Percentiles rank a stretch among this genome's conserved stretches.
phyloP scores from a whole-genome alignment of 2,113 vertebrate genomes.

The Panthera tigris region DNA sequence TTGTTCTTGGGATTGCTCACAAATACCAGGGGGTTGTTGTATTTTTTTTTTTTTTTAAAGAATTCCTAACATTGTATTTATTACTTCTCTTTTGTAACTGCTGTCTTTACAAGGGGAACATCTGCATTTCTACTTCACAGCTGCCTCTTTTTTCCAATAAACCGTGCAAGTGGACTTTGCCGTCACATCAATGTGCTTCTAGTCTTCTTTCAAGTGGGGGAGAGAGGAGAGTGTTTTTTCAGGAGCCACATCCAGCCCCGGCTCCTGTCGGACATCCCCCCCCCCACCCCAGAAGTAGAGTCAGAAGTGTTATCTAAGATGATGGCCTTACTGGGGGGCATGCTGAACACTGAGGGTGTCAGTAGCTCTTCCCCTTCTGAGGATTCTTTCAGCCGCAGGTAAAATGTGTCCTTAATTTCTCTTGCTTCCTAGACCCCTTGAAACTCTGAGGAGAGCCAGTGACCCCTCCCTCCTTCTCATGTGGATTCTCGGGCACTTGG shows the following conservation, averaged over 20 bases:
- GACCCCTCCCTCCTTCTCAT: background rate
- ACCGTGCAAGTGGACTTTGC: constrained; percentile 75
- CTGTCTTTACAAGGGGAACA: constrained; percentile 76
- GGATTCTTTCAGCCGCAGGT: background rate
- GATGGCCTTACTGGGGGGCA: background rate
- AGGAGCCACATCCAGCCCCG: background rate
- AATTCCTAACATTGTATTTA: constrained; percentile 82
- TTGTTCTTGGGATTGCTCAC: background rate
- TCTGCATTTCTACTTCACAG: constrained; percentile 73
- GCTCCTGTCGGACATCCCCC: fast-evolving
- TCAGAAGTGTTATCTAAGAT: background rate
- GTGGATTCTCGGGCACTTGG: background rate
- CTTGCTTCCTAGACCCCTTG: background rate
- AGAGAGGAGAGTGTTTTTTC: background rate
- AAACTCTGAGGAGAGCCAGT: background rate
- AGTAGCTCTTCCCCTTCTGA: background rate
- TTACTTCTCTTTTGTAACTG: constrained; percentile 74
- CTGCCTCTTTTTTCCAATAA: constrained; percentile 78
- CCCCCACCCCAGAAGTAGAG: background rate
- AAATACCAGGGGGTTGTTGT: background rate
- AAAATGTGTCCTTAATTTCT: background rate
- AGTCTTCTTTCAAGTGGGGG: background rate
- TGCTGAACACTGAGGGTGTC: background rate
- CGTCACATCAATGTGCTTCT: background rate
- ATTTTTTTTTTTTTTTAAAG: constrained; percentile 23